These are phyloP conservation scores for Ennomos erosarius DNA, from an alignment of 2,888 invertebrate species.

Conservation along the genomic window DNA sequence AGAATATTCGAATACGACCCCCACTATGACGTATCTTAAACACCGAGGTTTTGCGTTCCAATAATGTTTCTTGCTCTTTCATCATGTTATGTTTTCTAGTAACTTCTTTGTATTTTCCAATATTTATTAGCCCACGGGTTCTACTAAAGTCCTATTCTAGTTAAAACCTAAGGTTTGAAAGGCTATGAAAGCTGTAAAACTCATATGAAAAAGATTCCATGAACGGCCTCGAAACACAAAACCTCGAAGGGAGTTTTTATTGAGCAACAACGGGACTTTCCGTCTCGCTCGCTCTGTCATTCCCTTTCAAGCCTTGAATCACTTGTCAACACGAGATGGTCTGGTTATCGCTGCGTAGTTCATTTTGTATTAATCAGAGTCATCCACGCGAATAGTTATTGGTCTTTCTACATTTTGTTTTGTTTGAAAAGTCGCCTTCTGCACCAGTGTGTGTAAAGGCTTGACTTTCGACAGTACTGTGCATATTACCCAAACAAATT, in stretches of 20 bases:
- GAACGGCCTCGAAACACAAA: slow-evolving; percentile 73
- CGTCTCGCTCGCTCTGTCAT: slow-evolving; percentile 69
- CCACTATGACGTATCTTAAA: slow-evolving; percentile 59
- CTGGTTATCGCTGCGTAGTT: slow-evolving; percentile 78
- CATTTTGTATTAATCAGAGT: slow-evolving; percentile 69
- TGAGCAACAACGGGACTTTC: slow-evolving; percentile 51
- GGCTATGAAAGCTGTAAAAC: slow-evolving; percentile 26
- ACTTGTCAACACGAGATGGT: slow-evolving; percentile 74
- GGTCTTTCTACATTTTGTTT: slow-evolving; percentile 32
- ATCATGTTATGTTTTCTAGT: slow-evolving; percentile 37
- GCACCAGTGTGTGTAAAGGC: slow-evolving; percentile 85
- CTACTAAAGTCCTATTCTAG: not conserved
- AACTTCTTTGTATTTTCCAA: slow-evolving; percentile 13
- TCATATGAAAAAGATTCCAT: slow-evolving; percentile 52
- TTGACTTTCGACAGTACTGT: slow-evolving; percentile 66
- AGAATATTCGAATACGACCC: slow-evolving; percentile 35
- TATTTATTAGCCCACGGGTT: slow-evolving; percentile 1
- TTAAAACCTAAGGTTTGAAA: slow-evolving; percentile 7
- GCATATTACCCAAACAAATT: slow-evolving; percentile 57
- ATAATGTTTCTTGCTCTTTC: slow-evolving; percentile 57
- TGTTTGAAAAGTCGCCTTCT: slow-evolving; percentile 72
- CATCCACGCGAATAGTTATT: slow-evolving; percentile 45
- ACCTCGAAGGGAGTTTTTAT: slow-evolving; percentile 64
- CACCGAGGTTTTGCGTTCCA: slow-evolving; percentile 80
- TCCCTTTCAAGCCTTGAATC: slow-evolving; percentile 47